Evolutionary conservation across 2,113 vertebrate genomes (phyloP).

Genomic region (Anarrhichthys ocellatus): DNA sequence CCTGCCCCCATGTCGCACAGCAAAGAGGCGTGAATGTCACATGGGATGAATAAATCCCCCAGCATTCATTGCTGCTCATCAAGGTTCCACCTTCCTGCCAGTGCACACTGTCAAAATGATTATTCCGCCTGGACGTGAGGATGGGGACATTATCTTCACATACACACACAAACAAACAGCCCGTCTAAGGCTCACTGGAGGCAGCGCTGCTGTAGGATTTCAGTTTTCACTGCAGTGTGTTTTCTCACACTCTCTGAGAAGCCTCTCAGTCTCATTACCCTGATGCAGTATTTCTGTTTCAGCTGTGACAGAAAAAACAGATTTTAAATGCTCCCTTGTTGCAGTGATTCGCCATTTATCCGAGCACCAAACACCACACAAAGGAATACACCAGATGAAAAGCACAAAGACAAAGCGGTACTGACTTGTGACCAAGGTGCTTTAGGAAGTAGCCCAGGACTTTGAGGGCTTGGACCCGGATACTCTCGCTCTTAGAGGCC

Average conservation of each 20-base stretch:
- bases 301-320: not conserved
- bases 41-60: conserved; percentile 63
- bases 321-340: not conserved
- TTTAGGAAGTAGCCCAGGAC: conserved; percentile 99
- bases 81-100: conserved; percentile 54
- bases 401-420: conserved; percentile 45
- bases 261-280: conserved; percentile 3
- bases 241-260: conserved; percentile 6
- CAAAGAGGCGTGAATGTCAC: conserved; percentile 28
- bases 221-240: conserved; percentile 36
- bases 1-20: conserved; percentile 37
- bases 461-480: conserved; percentile 98
- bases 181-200: conserved; percentile 23
- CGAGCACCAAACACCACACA: not conserved
- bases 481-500: conserved; percentile 98
- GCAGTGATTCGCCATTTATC: not conserved
- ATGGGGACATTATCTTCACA: conserved; percentile 52
- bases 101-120: conserved; percentile 65
- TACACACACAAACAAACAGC: conserved; percentile 49
- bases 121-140: conserved; percentile 66
- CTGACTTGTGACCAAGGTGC: conserved; percentile 99
- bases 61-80: conserved; percentile 71
- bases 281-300: conserved; percentile 21
- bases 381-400: not conserved
- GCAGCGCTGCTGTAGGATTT: conserved; percentile 31